Evolutionary conservation across 1,140 invertebrate species (phyloP).

Genomic region (Mamestra configurata): DNA sequence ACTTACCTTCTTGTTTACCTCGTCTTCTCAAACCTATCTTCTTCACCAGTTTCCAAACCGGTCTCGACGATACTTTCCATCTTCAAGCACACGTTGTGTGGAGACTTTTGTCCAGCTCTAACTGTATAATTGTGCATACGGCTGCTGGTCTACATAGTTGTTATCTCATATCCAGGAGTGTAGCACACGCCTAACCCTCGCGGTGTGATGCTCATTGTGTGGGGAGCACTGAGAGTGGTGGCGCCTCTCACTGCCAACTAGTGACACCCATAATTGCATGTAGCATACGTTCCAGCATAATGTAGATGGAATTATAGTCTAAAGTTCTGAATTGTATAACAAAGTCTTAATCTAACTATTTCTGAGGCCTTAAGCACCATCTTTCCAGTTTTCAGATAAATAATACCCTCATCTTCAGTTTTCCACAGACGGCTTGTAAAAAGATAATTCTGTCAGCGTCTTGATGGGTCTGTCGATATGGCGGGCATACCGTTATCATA

Average conservation of each 20-base stretch:
- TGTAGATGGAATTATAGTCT: background rate
- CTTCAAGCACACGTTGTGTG: too few species aligned
- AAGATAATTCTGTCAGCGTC: background rate
- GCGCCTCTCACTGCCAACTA: constrained; percentile 32
- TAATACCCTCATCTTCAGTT: background rate
- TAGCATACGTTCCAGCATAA: background rate
- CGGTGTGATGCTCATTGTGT: constrained; percentile 39
- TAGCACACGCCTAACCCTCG: background rate
- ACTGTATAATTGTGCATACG: too few species aligned
- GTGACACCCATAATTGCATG: constrained; percentile 21
- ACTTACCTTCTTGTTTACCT: too few species aligned
- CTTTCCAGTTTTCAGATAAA: too few species aligned
- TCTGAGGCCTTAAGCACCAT: too few species aligned
- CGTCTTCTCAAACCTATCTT: too few species aligned
- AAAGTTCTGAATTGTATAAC: too few species aligned
- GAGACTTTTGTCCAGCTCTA: too few species aligned
- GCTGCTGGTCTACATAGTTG: too few species aligned
- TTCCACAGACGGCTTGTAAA: background rate
- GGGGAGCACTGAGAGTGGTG: constrained; percentile 25
- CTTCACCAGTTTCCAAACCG: too few species aligned
- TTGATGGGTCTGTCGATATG: background rate
- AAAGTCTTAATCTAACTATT: too few species aligned
- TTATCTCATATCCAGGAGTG: background rate
- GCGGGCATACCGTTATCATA: background rate
- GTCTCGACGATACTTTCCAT: too few species aligned